Conservation (phyloP, 1,140 invertebrate species). For the Fragariocoptes setiger region DNA sequence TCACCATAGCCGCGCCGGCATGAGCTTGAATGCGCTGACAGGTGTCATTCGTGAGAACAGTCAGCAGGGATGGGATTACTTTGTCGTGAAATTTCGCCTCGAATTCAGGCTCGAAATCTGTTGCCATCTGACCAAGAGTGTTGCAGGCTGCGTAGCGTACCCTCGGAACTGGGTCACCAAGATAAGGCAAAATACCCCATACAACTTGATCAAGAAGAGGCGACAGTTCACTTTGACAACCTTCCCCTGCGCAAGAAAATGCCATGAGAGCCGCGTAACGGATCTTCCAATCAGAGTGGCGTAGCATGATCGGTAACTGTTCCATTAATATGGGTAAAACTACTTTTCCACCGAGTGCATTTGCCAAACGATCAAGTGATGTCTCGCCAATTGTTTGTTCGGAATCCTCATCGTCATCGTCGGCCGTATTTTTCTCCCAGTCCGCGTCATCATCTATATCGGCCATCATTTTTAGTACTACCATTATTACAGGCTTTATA, state of each 20-base stretch:
- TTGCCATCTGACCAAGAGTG: constrained; percentile 94
- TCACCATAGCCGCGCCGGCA: constrained; percentile 63
- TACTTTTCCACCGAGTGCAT: constrained; percentile 74
- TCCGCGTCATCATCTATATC: constrained; percentile 71
- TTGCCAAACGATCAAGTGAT: constrained; percentile 74
- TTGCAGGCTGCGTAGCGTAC: constrained; percentile 92
- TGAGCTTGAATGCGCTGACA: constrained; percentile 68
- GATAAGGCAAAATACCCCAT: constrained; percentile 49
- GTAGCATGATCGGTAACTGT: constrained; percentile 45
- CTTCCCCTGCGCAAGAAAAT: constrained; percentile 86
- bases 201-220: constrained; percentile 59
- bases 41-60: constrained; percentile 57
- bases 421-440: constrained; percentile 37
- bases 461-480: constrained; percentile 78
- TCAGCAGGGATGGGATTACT: constrained; percentile 56
- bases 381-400: constrained; percentile 67
- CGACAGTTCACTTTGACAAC: constrained; percentile 94
- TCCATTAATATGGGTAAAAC: constrained; percentile 58
- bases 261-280: constrained; percentile 86
- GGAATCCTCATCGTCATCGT: constrained; percentile 41
- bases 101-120: constrained; percentile 81
- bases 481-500: constrained; percentile 35
- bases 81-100: constrained; percentile 91
- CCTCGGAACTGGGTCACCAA: constrained; percentile 62
- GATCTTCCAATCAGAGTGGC: constrained; percentile 21